Evolutionary conservation across 2,888 invertebrate species (phyloP), one percentile per base, ranked within the genome.

Genomic region (Enoplolaimus lenunculus): DNA sequence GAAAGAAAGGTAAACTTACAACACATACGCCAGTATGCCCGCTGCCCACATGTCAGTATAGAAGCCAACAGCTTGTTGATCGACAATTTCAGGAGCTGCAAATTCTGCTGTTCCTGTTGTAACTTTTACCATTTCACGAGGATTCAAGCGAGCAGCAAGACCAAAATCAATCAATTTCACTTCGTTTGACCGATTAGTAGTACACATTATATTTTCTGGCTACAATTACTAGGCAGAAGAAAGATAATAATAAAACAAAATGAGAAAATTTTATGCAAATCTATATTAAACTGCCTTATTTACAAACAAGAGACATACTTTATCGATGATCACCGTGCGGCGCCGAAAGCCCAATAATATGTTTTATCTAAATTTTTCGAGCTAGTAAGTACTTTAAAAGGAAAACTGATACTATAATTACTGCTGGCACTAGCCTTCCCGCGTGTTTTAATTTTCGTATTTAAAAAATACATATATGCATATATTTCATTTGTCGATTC

Each of bases 21-120:
- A 85, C 60, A 98, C 95, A 81, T 99, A 99, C 26, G 91, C 88
- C n/a, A 99, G 86, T 1, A 98, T 98, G 78, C 98, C 98, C 35
- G 94, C 90, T 45, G 97, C 95, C 98, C 98, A 99, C 98, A 99
- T 99, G 81, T 99, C 98, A 0, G 98, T 99, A 84, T 97, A 98
- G 86, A 98, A 99, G 70, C 98, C 98, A 73, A 99, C 97, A 0
- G 97, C 93, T 82, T 98, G 95, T 26, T 95, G 87, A 79, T 97
- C 94, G 0, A 95, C 97, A 73, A 99, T 94, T 86, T 99, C 98
- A 0, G 98, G 98, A 60, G 98, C 95, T 1, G 98, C 98, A 83
- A 98, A 99, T 84, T 99, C 98, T 0, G 98, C 97, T 0, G 98
- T 99, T 72, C 97, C 97, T 0, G 97, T 72, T 57, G 35, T 66